Conservation (phyloP, 1,140 invertebrate species). For the Drosophila fuyamai region DNA sequence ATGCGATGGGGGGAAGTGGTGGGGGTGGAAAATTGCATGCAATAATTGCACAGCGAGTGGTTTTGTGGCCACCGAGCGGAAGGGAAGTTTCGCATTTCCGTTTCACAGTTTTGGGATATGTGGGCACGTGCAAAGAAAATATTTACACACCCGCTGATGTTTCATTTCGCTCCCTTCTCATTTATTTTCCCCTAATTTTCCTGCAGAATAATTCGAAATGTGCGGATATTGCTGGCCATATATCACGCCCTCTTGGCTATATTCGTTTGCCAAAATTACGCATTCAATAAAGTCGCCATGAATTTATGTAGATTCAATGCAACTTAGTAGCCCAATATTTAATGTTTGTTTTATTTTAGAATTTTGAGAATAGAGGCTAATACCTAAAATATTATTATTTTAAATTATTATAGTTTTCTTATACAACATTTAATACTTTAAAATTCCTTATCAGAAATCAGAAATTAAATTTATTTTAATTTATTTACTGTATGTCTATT, state of each 20-base stretch:
- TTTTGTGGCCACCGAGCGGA: slow-evolving; percentile 48
- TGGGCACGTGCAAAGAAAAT: slow-evolving; percentile 63
- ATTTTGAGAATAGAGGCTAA: too few relatives aligned
- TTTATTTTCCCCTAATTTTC: slow-evolving; percentile 22
- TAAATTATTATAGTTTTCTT: too few relatives aligned
- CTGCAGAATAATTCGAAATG: slow-evolving; percentile 12
- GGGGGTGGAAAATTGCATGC: slow-evolving; percentile 63
- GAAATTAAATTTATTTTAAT: neutral
- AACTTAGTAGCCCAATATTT: too few relatives aligned
- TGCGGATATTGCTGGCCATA: slow-evolving; percentile 28
- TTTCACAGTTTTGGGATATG: slow-evolving; percentile 3
- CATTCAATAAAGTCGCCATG: neutral
- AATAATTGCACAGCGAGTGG: slow-evolving; percentile 70
- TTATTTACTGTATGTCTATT: neutral
- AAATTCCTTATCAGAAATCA: too few relatives aligned
- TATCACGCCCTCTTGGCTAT: slow-evolving; percentile 34
- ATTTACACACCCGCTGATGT: slow-evolving; percentile 47
- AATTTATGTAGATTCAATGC: neutral
- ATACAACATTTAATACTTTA: too few relatives aligned
- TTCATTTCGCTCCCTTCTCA: slow-evolving; percentile 7
- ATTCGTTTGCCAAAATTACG: neutral
- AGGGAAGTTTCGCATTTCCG: slow-evolving; percentile 65
- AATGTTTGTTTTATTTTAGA: too few relatives aligned
- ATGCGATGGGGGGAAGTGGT: neutral
- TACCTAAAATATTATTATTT: too few relatives aligned